Base-by-base conservation (phyloP, 1,140 invertebrate species). In the Zeugodacus cucurbitae region DNA sequence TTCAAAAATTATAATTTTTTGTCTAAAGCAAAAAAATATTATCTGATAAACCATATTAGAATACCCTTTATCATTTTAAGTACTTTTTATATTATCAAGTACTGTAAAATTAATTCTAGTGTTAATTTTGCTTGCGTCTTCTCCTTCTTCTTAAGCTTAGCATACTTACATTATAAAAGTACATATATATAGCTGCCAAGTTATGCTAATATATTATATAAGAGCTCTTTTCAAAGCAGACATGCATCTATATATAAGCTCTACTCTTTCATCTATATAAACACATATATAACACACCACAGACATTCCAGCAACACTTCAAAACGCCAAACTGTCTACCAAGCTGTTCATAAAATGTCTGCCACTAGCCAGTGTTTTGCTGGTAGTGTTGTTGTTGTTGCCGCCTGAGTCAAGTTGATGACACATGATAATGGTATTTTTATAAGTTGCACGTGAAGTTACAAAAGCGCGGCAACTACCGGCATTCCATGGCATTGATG, bases 341-440 rank as follows among this genome's bases (percentile, higher is more conserved):
- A 48, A 82, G 74, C 44, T 26, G n/a, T 20, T 48, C 41, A n/a
- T 48, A 3, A 2, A 82, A n/a, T n/a, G 22, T 48, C 74, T 26
- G 48, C 14, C 74, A 82, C 26, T 48, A 22, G 41, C 74, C 8
- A 26, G 22, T 32, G 29, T 70, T 70, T 29, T 70, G n/a, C n/a
- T n/a, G n/a, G n/a, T n/a, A n/a, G n/a, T n/a, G n/a, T n/a, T 20
- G 29, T 4, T 74, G 37, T 22, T 41, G 44, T 41, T 74, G 32
- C 6, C 14, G 37, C 5, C 48, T 17, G 20, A 54, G 48, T 54
- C 48, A 17, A 54, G 74, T 82, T 82, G 74, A 82, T 82, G 74
- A 82, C 74, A 82, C 74, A 82, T 82, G 74, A 41, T 48, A 26
- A 14, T 82, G 70, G 41, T 37, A 82, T 48, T 82, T 82, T 82